These are phyloP conservation scores for Lithobates pipiens DNA, from an alignment of 2,797 vertebrate species.

Conservation along the genomic window DNA sequence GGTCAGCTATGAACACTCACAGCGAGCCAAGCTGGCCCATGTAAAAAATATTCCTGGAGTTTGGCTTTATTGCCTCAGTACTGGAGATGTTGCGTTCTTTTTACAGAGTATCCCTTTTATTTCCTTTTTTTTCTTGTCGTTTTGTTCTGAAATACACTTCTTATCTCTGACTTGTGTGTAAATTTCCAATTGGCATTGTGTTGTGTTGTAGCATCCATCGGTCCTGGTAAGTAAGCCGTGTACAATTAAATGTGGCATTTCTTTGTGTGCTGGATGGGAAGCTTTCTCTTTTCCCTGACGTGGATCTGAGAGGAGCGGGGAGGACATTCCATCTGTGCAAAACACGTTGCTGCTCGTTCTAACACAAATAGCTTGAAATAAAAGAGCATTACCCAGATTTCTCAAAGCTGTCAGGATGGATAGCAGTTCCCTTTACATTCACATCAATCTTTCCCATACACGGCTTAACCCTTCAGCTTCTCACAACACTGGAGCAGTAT, in stretches of 20 bases:
- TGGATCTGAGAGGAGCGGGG: conserved; percentile 25
- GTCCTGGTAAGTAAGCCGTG: background rate
- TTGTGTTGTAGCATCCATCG: background rate
- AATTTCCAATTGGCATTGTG: background rate
- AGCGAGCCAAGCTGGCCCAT: too few species aligned
- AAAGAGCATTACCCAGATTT: conserved; percentile 48
- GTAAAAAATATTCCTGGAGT: too few species aligned
- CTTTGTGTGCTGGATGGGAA: conserved; percentile 44
- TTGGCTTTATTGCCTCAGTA: background rate
- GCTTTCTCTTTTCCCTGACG: conserved; percentile 29
- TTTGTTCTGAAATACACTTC: background rate
- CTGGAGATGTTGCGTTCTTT: background rate
- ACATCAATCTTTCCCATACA: conserved; percentile 26
- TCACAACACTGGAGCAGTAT: background rate
- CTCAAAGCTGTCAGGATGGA: conserved; percentile 22
- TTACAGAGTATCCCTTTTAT: background rate
- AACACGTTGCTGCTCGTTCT: conserved; percentile 53
- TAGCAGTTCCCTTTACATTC: conserved; percentile 32
- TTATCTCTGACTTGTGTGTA: background rate
- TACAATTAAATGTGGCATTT: conserved; percentile 13
- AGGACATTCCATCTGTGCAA: conserved; percentile 52
- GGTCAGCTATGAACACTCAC: too few species aligned
- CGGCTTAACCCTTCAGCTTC: conserved; percentile 14
- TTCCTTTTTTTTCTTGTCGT: background rate
- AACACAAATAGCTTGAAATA: conserved; percentile 41